Evolutionary conservation across 2,113 vertebrate species (phyloP).

Genomic region (Jacana jacana): DNA sequence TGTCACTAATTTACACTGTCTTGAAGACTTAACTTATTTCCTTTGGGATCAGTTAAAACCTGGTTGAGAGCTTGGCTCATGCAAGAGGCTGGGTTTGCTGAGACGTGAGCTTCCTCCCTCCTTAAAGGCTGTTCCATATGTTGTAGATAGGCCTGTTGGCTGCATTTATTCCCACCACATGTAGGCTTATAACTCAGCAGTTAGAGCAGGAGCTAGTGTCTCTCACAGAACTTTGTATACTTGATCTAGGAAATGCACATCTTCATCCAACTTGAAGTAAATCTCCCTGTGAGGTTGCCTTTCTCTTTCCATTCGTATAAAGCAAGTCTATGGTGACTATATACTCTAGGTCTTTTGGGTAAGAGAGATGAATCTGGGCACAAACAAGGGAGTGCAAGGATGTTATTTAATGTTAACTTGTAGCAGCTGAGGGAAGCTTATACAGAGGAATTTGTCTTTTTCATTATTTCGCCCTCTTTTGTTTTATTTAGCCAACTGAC

Average conservation of each 20-base stretch:
- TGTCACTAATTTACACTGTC: background rate
- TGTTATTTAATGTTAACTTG: background rate
- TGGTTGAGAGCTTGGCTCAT: background rate
- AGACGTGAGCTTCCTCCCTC: background rate
- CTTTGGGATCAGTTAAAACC: background rate
- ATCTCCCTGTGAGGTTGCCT: rapidly evolving
- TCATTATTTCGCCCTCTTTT: background rate
- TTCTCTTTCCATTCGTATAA: background rate
- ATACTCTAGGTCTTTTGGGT: background rate
- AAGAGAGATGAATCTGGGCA: background rate
- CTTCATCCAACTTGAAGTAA: background rate
- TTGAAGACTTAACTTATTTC: background rate
- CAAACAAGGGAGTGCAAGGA: background rate
- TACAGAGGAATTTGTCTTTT: background rate
- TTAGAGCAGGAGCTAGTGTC: background rate
- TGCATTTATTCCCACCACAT: background rate
- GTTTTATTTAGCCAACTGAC: background rate
- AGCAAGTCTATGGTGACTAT: background rate
- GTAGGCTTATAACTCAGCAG: background rate
- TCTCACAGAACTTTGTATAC: background rate
- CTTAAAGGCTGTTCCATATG: background rate
- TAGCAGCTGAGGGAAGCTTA: background rate
- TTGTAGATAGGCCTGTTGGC: background rate
- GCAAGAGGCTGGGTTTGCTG: background rate
- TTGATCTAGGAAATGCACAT: background rate